Evolutionary conservation across 2,113 vertebrate species (phyloP), one percentile per base, ranked within the genome.

Genomic region (Forbesichthys papilliferus): DNA sequence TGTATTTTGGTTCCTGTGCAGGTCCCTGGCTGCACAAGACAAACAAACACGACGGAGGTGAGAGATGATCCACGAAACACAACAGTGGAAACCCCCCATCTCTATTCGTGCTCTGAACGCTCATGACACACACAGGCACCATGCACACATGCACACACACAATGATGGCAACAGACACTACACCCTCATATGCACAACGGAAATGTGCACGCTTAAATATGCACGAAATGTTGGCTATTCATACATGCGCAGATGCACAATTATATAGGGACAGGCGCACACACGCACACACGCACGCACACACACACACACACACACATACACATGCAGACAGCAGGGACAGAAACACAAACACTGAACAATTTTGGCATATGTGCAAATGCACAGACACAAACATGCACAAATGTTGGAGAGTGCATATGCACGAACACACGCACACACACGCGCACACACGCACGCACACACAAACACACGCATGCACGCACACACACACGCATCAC

Each of bases 31-130:
- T 69, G 82, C 79, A 75, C 82, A 88, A 90, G 79, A 74, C 78
- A 64, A 86, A 86, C 83, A 91, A 91, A 89, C 88, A 90, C 88
- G 64, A 59, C 61, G 5, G 66, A 76, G 75, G 85, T 89, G 88
- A 75, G 83, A 88, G 75, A 66, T 77, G 87, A 87, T 89, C 77
- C 64, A 63, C 73, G 14, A 61, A 77, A 34, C 62, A 12, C 61
- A 70, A 77, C 70, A 56, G 73, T 68, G 83, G 81, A 86, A 81
- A 82, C 71, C 57, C 62, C 53, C 33, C 68, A 62, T 46, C 20
- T 11, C 71, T 55, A 49, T 69, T 68, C 75, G 68, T 48, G 49
- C 14, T 11, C 20, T 20, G 14, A 52, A 56, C 61, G 42, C 16
- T 3, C 10, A 11, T n/a, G 7, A 16, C 62, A 69, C 52, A n/a